Evolutionary conservation across 2,113 vertebrate genomes (phyloP).

Genomic region (Microcebus jonahi): DNA sequence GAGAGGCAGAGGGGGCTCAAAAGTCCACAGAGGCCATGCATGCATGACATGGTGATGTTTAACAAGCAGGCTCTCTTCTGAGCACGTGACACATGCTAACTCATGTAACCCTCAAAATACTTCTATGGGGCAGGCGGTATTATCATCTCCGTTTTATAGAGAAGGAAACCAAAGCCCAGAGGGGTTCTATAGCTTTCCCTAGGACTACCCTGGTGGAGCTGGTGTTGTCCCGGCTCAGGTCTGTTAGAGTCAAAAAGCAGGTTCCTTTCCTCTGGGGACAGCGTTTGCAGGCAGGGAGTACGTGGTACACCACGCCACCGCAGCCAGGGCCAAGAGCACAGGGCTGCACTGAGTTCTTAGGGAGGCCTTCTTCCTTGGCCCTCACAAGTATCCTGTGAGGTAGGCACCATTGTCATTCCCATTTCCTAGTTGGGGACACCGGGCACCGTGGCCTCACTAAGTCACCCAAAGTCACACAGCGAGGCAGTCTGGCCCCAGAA

Average conservation of each 20-base stretch:
- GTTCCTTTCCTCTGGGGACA: neutral
- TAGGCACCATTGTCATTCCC: neutral
- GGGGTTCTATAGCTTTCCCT: neutral
- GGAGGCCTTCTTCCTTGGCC: neutral
- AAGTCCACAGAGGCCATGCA: neutral
- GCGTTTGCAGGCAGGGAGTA: neutral
- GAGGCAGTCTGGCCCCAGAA: neutral
- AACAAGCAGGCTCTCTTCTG: neutral
- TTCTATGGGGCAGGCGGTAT: too few species aligned
- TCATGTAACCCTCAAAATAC: neutral
- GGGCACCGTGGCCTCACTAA: neutral
- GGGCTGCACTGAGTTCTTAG: neutral
- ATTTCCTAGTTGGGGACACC: neutral
- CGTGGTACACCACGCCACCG: fast-evolving
- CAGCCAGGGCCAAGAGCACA: neutral
- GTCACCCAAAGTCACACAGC: neutral
- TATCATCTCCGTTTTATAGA: neutral
- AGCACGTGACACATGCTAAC: neutral
- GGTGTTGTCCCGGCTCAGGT: neutral
- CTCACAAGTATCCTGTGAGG: neutral
- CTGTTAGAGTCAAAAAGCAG: neutral
- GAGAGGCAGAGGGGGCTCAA: neutral
- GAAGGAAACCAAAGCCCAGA: neutral
- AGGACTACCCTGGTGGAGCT: neutral
- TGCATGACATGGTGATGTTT: neutral